A percentile compares a stretch with the other conserved stretches of the same genome.
Evolutionary conservation across 2,113 vertebrate genomes (phyloP).

Genomic region (Colossoma macropomum): DNA sequence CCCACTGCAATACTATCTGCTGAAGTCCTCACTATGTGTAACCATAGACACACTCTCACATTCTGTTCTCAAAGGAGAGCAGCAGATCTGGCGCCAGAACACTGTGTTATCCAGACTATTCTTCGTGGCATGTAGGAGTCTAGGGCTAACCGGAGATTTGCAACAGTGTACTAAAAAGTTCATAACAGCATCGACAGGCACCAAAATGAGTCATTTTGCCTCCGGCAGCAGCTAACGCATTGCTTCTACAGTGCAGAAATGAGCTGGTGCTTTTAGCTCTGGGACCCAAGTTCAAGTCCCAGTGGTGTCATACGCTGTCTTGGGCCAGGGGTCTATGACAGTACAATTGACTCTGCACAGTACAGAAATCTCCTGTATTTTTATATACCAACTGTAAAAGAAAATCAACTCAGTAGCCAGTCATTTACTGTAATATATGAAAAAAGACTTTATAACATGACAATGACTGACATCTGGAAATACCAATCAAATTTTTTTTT

Average conservation of each 20-base stretch:
- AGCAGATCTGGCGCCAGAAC: neutral
- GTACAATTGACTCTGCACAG: neutral
- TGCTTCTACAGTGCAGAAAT: neutral
- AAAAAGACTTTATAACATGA: no score
- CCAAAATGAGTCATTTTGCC: slow-evolving; percentile 15
- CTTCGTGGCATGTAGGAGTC: neutral
- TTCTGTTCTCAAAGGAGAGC: neutral
- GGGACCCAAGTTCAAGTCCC: slow-evolving; percentile 29
- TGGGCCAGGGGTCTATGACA: slow-evolving; percentile 12
- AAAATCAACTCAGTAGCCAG: no score
- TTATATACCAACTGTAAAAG: no score
- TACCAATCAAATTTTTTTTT: no score
- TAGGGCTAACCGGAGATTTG: neutral
- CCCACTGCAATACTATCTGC: neutral
- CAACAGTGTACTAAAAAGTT: slow-evolving; percentile 1
- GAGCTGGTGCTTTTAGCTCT: neutral
- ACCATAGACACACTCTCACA: neutral
- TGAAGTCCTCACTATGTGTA: neutral
- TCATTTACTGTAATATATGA: no score
- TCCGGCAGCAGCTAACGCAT: neutral
- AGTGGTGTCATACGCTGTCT: neutral
- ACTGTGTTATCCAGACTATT: neutral
- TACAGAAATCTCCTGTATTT: no score
- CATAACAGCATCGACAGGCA: neutral
- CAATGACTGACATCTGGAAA: no score